Evolutionary conservation across 2,888 invertebrate genomes (phyloP).

Genomic region (Eupithecia inturbata): DNA sequence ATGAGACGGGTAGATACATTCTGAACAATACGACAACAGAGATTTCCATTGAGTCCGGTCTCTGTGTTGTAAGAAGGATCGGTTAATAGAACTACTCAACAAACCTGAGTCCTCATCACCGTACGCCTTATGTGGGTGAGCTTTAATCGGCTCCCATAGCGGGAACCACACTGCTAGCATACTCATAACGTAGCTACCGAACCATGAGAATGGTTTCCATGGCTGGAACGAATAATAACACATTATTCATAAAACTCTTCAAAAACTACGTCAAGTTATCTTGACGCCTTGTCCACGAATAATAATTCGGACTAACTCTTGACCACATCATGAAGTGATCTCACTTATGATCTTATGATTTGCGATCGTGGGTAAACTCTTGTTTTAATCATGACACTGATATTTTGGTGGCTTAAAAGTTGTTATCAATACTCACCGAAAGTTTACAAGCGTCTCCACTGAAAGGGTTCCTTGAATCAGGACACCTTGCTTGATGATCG

Average conservation of each 20-base stretch:
- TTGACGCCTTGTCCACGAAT: background rate
- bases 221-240: slow-evolving; percentile 68
- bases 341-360: background rate
- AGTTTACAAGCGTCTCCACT: slow-evolving; percentile 79
- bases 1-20: too few species aligned
- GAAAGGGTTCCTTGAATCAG: slow-evolving; percentile 87
- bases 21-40: too few species aligned
- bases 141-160: slow-evolving; percentile 71
- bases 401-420: background rate
- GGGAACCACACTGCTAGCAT: slow-evolving; percentile 79
- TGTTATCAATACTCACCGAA: slow-evolving; percentile 51
- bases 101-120: slow-evolving; percentile 82
- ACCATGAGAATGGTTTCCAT: slow-evolving; percentile 81
- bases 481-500: slow-evolving; percentile 95
- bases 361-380: background rate
- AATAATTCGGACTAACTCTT: background rate
- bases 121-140: slow-evolving; percentile 65
- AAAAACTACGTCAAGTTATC: background rate
- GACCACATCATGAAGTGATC: background rate
- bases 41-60: background rate
- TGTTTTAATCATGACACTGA: background rate
- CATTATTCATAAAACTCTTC: background rate
- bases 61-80: background rate
- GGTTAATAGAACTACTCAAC: slow-evolving; percentile 8
- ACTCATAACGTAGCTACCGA: slow-evolving; percentile 82